Evolutionary conservation across 2,113 vertebrate species (phyloP), one percentile per base, ranked within the genome.

Genomic region (Ondatra zibethicus): DNA sequence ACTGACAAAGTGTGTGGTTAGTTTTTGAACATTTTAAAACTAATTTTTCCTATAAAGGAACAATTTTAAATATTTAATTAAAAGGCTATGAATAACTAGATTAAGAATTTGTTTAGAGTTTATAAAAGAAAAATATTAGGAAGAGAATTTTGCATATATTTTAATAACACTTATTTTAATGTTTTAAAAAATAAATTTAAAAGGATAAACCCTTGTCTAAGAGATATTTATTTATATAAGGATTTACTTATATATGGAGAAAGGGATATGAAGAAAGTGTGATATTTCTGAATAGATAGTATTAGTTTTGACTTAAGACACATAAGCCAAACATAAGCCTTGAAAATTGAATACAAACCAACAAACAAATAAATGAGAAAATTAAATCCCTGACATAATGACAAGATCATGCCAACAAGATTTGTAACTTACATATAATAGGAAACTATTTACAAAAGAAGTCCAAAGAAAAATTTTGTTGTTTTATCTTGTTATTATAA

Each of bases 151-250:
- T 89, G 17, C 3, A 85, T 25, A 42, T 31, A 68, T 4, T 33
- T 16, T 42, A 72, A 19, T 19, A 78, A 75, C 36, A 80, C 16
- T 75, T 92, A 4, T 52, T 45, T 75, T 75, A 72, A 76, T 61
- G 50, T 82, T 94, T 95, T 82, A 9, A 72, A 58, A 89, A 84
- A 58, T 6, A 68, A 96, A 55, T 55, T 55, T 55, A 81, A 81
- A 81, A 81, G 2, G 4, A 23, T 23, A 81, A 81, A 81, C 1
- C n/a, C 12, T 88, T 89, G 70, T 73, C 72, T 81, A 33, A 73
- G 76, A 68, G 61, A 47, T 72, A 31, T 75, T 87, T 84, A 19
- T 70, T 82, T 78, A n/a, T 47, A 55, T 31, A 1, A 61, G 21
- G 9, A 13, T 2, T 16, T 55, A 55, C 61, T 61, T 42, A 25